Percentiles rank a stretch among this genome's conserved stretches.
These are phyloP conservation scores for Pachypanchax playfairii DNA, from an alignment of 2,113 vertebrate genomes.

Conservation along the genomic window DNA sequence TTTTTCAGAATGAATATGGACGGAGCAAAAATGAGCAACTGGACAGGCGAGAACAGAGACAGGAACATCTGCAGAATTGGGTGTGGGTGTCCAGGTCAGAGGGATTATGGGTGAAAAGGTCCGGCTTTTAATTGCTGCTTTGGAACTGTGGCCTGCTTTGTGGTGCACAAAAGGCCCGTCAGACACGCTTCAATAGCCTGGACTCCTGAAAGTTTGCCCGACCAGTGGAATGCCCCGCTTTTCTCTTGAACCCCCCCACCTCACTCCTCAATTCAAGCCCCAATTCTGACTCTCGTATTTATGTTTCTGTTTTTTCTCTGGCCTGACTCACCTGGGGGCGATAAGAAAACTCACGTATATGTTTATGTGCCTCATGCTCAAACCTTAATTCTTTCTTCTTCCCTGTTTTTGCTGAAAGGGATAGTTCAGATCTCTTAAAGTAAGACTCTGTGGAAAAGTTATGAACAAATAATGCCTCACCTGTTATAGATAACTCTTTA, in stretches of 20 bases:
- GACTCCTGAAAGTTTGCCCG: slow-evolving; percentile 82
- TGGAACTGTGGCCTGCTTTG: slow-evolving; percentile 76
- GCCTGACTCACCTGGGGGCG: slow-evolving; percentile 54
- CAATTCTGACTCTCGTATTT: slow-evolving; percentile 33
- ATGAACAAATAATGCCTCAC: neutral
- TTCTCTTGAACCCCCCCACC: slow-evolving; percentile 24
- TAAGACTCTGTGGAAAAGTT: neutral
- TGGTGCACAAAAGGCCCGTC: slow-evolving; percentile 80
- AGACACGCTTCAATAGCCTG: slow-evolving; percentile 77
- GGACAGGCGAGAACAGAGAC: slow-evolving; percentile 24
- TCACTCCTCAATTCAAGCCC: slow-evolving; percentile 17
- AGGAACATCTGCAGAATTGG: slow-evolving; percentile 81
- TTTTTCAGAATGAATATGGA: slow-evolving; percentile 9
- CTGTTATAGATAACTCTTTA: too few relatives aligned
- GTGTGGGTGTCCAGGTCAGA: slow-evolving; percentile 73
- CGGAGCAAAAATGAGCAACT: slow-evolving; percentile 40
- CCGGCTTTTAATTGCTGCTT: slow-evolving; percentile 83
- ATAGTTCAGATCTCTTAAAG: neutral
- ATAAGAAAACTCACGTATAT: slow-evolving; percentile 14
- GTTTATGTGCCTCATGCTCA: neutral
- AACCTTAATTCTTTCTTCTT: slow-evolving; percentile 12
- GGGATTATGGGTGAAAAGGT: slow-evolving; percentile 83
- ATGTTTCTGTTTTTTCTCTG: slow-evolving; percentile 3
- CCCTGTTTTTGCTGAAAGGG: slow-evolving; percentile 12
- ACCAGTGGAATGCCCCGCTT: slow-evolving; percentile 77